phyloP scores from a whole-genome alignment of 2,797 vertebrate genomes.

The Knipowitschia caucasica region DNA sequence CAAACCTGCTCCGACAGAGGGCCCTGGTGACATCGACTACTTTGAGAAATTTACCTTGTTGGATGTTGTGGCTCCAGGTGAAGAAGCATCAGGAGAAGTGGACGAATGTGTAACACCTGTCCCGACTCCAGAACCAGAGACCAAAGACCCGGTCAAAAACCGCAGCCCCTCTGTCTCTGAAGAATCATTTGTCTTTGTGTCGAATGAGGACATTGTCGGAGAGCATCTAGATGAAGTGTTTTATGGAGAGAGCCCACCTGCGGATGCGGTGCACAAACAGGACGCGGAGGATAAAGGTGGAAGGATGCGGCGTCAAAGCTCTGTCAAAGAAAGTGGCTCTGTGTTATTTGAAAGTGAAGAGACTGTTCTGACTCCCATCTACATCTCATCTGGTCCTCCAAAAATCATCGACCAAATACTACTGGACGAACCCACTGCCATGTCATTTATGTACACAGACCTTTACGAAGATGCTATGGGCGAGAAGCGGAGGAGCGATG shows the following conservation, averaged over 20 bases:
- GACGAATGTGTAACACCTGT: conserved; percentile 27
- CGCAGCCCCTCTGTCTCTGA: conserved; percentile 42
- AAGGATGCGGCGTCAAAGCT: conserved; percentile 69
- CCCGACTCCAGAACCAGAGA: conserved; percentile 32
- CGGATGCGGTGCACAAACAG: conserved; percentile 67
- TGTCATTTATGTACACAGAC: conserved; percentile 90
- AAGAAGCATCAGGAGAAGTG: conserved; percentile 47
- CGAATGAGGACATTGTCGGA: conserved; percentile 74
- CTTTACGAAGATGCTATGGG: conserved; percentile 86
- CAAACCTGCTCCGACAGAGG: conserved; percentile 49
- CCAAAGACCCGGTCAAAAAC: conserved; percentile 25
- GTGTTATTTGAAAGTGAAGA: conserved; percentile 83
- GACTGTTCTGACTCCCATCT: conserved; percentile 82
- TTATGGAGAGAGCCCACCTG: conserved; percentile 74
- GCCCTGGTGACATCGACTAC: conserved; percentile 81
- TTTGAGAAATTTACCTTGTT: conserved; percentile 92
- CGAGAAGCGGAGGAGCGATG: conserved; percentile 75
- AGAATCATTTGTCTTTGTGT: conserved; percentile 74
- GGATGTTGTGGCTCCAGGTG: conserved; percentile 76
- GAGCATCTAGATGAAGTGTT: conserved; percentile 88
- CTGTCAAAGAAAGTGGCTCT: conserved; percentile 73
- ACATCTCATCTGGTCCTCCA: conserved; percentile 80
- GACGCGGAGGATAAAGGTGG: conserved; percentile 24
- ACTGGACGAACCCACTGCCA: conserved; percentile 87
- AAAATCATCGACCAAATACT: conserved; percentile 84